These are phyloP conservation scores for Melitaea cinxia DNA, from an alignment of 1,140 invertebrate genomes.

Conservation along the genomic window DNA sequence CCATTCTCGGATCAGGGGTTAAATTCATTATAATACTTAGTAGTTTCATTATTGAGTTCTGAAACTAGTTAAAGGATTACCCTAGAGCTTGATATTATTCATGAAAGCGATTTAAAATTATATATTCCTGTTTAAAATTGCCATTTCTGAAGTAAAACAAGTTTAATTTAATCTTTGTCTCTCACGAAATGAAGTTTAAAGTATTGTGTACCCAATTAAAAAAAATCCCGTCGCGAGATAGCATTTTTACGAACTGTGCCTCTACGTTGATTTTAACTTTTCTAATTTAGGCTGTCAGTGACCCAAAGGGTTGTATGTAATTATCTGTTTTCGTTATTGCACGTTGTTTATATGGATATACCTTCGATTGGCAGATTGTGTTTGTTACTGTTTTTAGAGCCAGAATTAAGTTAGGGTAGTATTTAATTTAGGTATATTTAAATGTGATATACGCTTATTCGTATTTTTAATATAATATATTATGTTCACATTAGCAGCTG, in stretches of 20 bases:
- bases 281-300: constrained; percentile 49
- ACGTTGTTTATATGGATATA: not conserved
- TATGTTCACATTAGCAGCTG: too few species aligned
- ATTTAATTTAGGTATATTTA: not conserved
- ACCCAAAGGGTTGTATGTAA: constrained; percentile 17
- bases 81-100: not conserved
- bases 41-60: not conserved
- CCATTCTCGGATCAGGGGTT: not conserved
- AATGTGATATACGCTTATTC: too few species aligned
- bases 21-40: not conserved
- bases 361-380: not conserved
- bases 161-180: constrained; percentile 24
- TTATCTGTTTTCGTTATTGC: constrained; percentile 7
- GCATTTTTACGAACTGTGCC: constrained; percentile 46
- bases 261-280: constrained; percentile 44
- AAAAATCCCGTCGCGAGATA: constrained; percentile 47
- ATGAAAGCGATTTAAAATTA: not conserved
- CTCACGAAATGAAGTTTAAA: constrained; percentile 32
- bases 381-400: not conserved
- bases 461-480: too few species aligned
- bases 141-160: constrained; percentile 14
- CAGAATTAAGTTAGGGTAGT: too few species aligned
- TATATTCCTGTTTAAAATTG: constrained; percentile 8
- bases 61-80: not conserved
- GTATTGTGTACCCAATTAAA: constrained; percentile 61